phyloP scores from a whole-genome alignment of 2,113 vertebrate genomes.

The Cisticola juncidis region DNA sequence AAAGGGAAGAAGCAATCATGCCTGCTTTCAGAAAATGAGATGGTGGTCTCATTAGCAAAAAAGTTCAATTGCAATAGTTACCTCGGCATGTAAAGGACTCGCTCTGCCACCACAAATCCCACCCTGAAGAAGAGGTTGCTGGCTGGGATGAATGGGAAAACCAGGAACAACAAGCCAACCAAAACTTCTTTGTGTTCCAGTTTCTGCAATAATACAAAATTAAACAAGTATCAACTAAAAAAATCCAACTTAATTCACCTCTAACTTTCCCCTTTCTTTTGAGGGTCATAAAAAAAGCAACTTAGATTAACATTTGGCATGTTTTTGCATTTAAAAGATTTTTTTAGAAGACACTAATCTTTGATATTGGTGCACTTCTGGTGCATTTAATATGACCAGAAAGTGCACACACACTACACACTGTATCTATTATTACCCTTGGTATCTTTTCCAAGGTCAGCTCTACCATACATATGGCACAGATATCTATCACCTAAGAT shows the following conservation, averaged over 20 bases:
- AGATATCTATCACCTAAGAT: not conserved
- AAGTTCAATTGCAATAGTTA: conserved; percentile 65
- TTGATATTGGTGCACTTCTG: not conserved
- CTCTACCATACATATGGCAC: not conserved
- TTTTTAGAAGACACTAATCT: not conserved
- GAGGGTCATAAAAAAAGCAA: not conserved
- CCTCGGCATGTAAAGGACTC: conserved; percentile 99
- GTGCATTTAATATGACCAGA: not conserved
- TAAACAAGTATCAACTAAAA: conserved; percentile 59
- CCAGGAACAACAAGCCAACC: conserved; percentile 90
- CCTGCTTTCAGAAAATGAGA: conserved; percentile 12
- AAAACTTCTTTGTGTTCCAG: conserved; percentile 86
- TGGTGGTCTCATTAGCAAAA: conserved; percentile 24
- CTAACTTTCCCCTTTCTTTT: not conserved
- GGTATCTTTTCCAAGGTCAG: not conserved
- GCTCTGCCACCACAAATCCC: conserved; percentile 96
- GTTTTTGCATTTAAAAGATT: not conserved
- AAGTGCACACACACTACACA: not conserved
- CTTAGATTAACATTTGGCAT: not conserved
- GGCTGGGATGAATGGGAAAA: conserved; percentile 96
- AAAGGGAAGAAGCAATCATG: not conserved
- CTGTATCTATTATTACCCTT: not conserved
- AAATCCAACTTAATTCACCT: not conserved
- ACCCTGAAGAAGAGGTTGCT: conserved; percentile 98
- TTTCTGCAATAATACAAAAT: conserved; percentile 81